Evolutionary conservation across 2,888 invertebrate species (phyloP).

Genomic region (Chymomyza caudatula): DNA sequence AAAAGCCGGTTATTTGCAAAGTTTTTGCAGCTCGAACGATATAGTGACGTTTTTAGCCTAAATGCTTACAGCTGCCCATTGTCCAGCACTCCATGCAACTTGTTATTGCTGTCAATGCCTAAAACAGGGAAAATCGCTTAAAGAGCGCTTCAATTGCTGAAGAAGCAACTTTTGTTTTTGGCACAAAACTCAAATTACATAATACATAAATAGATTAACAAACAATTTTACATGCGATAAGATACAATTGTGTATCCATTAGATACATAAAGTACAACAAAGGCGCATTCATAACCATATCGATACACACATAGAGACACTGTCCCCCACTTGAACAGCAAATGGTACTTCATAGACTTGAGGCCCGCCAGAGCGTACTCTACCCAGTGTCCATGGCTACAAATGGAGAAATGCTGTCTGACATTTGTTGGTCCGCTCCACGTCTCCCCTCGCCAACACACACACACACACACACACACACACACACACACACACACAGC

Average conservation of each 20-base stretch:
- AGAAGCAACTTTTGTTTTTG: neutral
- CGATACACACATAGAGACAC: neutral
- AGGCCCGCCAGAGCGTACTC: conserved; percentile 32
- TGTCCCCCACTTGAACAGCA: neutral
- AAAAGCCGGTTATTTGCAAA: too few species aligned
- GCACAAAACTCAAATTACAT: neutral
- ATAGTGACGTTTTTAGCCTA: neutral
- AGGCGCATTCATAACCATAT: neutral
- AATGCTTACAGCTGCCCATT: neutral
- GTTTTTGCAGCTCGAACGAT: neutral
- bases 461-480: conserved; percentile 9
- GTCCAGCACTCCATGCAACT: neutral
- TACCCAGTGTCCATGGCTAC: conserved; percentile 26
- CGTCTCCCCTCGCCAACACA: neutral
- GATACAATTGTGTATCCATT: conserved; percentile 58
- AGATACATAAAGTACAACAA: conserved; percentile 27
- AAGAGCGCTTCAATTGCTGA: conserved; percentile 1
- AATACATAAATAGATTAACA: conserved; percentile 5
- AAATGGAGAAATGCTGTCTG: conserved; percentile 73
- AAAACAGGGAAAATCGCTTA: conserved; percentile 16
- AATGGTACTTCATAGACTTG: conserved; percentile 12
- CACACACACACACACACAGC: conserved; percentile 10
- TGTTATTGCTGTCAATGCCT: neutral
- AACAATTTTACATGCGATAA: conserved; percentile 41
- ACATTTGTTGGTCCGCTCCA: conserved; percentile 44